Conservation (phyloP, 2,888 invertebrate species). For the Temnothorax ravouxi region DNA sequence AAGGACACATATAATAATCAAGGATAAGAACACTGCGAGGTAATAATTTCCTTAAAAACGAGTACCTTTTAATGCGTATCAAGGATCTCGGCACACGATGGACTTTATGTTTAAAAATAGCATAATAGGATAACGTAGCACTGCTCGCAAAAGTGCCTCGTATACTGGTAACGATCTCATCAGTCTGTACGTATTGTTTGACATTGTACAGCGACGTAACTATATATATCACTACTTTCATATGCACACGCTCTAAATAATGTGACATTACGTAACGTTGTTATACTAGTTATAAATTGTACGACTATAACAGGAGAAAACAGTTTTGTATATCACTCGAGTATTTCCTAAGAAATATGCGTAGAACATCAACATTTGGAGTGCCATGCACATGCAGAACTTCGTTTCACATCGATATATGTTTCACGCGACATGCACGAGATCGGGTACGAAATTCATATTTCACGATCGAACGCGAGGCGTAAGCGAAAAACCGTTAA, state of each 20-base stretch:
- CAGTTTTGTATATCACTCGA: slow-evolving; percentile 43
- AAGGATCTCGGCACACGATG: background rate
- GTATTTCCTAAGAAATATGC: slow-evolving; percentile 33
- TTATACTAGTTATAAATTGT: slow-evolving; percentile 54
- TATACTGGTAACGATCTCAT: slow-evolving; percentile 61
- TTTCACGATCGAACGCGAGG: slow-evolving; percentile 23
- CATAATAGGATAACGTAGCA: slow-evolving; percentile 40
- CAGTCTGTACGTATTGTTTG: slow-evolving; percentile 56
- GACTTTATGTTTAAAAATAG: slow-evolving; percentile 27
- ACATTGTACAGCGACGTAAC: slow-evolving; percentile 41
- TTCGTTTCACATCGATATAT: slow-evolving; percentile 44
- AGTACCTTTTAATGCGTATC: slow-evolving; percentile 26
- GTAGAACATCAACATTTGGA: slow-evolving; percentile 53
- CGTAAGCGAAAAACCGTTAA: slow-evolving; percentile 14
- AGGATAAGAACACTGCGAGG: slow-evolving; percentile 54
- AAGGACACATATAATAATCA: slow-evolving; percentile 16
- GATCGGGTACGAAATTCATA: slow-evolving; percentile 18
- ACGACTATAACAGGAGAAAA: slow-evolving; percentile 46
- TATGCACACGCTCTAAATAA: slow-evolving; percentile 54
- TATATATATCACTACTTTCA: slow-evolving; percentile 40
- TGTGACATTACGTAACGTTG: slow-evolving; percentile 56
- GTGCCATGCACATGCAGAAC: slow-evolving; percentile 72
- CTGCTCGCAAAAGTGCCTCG: slow-evolving; percentile 36
- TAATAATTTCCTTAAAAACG: slow-evolving; percentile 51
- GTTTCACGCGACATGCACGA: slow-evolving; percentile 59